Percentiles rank a stretch among this genome's conserved stretches.
phyloP scores from a whole-genome alignment of 2,797 vertebrate species.

The Malurus leucopterus region DNA sequence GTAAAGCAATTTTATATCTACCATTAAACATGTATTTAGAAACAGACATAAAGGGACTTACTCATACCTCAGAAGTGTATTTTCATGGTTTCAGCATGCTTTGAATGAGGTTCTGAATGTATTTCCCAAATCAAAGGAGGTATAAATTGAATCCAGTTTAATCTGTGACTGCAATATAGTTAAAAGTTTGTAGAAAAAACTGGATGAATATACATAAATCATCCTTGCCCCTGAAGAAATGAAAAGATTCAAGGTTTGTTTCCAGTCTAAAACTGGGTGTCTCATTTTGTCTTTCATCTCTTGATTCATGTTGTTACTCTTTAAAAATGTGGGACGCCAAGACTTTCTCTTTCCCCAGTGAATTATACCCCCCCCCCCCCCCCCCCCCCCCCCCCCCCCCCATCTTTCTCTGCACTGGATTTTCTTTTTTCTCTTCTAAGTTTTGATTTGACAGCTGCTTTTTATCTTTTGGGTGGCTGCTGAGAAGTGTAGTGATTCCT shows the following conservation, averaged over 20 bases:
- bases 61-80: constrained; percentile 25
- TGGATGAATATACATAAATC: not conserved
- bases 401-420: not conserved
- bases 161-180: not conserved
- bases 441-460: not conserved
- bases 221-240: not conserved
- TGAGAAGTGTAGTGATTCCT: not conserved
- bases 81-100: not conserved
- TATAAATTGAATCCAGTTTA: constrained; percentile 36
- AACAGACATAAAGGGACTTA: constrained; percentile 28
- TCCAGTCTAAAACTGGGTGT: not conserved
- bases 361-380: not conserved
- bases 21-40: constrained; percentile 38
- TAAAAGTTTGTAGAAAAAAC: not conserved
- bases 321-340: not conserved
- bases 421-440: not conserved
- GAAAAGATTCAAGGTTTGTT: not conserved
- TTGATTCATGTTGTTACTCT: not conserved
- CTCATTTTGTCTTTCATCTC: not conserved
- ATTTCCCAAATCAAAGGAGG: constrained; percentile 20
- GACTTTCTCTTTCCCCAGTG: not conserved
- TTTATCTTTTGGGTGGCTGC: not conserved
- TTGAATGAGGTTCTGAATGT: constrained; percentile 16
- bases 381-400: not conserved
- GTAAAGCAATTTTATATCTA: constrained; percentile 20